Conservation (phyloP, 2,113 vertebrate species). For the Chloropsis cyanopogon region DNA sequence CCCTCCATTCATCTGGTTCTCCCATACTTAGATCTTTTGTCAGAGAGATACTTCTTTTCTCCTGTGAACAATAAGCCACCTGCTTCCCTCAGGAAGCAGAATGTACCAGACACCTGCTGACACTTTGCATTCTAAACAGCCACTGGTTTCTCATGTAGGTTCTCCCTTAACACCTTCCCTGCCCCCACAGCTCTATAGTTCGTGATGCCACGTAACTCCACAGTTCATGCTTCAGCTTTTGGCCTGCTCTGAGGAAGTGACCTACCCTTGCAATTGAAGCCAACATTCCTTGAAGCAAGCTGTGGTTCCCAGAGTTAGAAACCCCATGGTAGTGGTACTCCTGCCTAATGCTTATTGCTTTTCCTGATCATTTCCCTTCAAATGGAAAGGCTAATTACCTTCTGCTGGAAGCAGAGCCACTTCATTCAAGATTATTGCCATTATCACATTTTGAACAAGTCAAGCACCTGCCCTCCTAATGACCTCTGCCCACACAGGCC, state of each 20-base stretch:
- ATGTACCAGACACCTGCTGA: neutral
- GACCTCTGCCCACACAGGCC: neutral
- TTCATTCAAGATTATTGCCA: neutral
- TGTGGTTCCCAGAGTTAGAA: neutral
- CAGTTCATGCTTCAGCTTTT: neutral
- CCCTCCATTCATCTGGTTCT: neutral
- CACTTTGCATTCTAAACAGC: neutral
- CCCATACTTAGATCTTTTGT: neutral
- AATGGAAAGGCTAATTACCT: neutral
- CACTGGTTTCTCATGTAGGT: neutral
- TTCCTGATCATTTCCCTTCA: slow-evolving; percentile 9
- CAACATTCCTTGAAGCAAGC: neutral
- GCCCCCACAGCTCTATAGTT: neutral
- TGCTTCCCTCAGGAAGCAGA: neutral
- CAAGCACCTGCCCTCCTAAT: neutral
- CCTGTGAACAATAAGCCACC: neutral
- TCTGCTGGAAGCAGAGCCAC: neutral
- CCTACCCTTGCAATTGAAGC: neutral
- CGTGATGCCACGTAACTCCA: neutral
- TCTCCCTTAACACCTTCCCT: neutral
- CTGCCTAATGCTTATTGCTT: neutral
- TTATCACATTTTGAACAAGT: neutral
- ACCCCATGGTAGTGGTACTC: neutral
- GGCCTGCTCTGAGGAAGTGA: neutral
- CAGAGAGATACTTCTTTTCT: neutral